phyloP scores from a whole-genome alignment of 1,140 invertebrate species.

The Anoplolepis gracilipes region DNA sequence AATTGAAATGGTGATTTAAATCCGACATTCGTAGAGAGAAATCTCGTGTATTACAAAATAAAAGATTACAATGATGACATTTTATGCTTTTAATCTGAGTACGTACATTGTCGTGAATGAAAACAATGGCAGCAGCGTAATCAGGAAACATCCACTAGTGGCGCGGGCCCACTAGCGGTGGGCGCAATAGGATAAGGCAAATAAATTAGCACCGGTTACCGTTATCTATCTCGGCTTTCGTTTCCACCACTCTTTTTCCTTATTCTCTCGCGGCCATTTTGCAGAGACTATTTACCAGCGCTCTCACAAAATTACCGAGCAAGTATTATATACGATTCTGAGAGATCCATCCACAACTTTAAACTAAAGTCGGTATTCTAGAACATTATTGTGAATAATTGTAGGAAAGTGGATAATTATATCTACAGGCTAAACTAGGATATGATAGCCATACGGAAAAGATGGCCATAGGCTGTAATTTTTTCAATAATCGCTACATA shows the following conservation, averaged over 20 bases:
- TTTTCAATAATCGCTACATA: no score
- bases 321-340: conserved; percentile 65
- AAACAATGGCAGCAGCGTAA: conserved; percentile 45
- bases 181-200: conserved; percentile 50
- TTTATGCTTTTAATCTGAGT: conserved; percentile 49
- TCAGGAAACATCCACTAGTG: conserved; percentile 33
- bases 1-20: conserved; percentile 40
- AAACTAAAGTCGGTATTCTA: conserved; percentile 59
- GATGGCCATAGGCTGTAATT: no score
- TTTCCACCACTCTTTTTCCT: conserved; percentile 47
- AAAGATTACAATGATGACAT: conserved; percentile 54
- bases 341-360: conserved; percentile 65
- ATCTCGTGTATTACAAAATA: conserved; percentile 40
- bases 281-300: conserved; percentile 71
- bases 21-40: conserved; percentile 22
- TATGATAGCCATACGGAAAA: no score
- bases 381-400: conserved; percentile 62
- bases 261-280: conserved; percentile 57
- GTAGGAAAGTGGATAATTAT: conserved; percentile 51
- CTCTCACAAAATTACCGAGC: conserved; percentile 74
- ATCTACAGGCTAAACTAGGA: no score
- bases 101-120: conserved; percentile 28
- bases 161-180: neutral
- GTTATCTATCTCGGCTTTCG: conserved; percentile 68
- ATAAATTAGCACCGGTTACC: conserved; percentile 69